Conservation (phyloP, 2,113 vertebrate genomes). For the Varanus salvator region DNA sequence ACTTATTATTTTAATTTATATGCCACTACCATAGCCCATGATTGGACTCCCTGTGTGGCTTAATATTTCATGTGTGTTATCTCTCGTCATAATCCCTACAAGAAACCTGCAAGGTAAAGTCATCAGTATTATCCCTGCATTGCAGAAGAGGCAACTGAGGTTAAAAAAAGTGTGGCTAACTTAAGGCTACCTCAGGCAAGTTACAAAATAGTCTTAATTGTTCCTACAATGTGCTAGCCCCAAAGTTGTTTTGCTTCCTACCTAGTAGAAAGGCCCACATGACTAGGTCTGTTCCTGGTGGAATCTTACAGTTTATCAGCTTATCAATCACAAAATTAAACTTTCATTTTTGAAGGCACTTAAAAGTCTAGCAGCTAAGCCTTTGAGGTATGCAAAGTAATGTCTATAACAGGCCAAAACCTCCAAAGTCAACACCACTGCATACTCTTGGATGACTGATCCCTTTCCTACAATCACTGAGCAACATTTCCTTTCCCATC, state of each 20-base stretch:
- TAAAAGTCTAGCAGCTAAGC: too few relatives aligned
- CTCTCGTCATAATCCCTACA: neutral
- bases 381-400: neutral
- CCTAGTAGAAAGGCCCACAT: neutral
- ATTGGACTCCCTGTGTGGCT: too few relatives aligned
- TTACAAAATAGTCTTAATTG: neutral
- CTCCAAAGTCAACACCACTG: neutral
- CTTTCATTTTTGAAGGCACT: neutral
- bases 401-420: neutral
- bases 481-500: neutral
- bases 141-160: neutral
- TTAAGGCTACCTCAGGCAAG: neutral
- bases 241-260: neutral
- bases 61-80: too few relatives aligned
- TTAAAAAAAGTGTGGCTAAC: neutral
- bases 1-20: too few relatives aligned
- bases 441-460: too few relatives aligned
- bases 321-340: neutral
- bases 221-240: neutral
- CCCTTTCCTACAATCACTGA: neutral
- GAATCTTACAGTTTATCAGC: neutral
- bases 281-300: neutral
- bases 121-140: neutral
- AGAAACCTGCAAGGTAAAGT: neutral
- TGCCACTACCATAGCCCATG: too few relatives aligned